phyloP scores from a whole-genome alignment of 2,797 vertebrate species.

The Gymnothorax javanicus region DNA sequence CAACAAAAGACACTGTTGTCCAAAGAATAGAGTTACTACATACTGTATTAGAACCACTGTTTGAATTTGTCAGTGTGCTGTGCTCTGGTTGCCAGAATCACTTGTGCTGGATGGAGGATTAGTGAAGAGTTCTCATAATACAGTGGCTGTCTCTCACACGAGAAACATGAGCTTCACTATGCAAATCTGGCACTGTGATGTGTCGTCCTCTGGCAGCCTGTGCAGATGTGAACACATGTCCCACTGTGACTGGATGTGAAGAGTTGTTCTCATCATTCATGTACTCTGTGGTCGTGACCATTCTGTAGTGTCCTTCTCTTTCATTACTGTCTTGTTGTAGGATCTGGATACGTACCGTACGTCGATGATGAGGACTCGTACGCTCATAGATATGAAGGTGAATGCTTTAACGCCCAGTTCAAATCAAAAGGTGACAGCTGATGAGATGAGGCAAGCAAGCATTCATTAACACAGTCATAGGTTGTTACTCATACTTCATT shows the following conservation, averaged over 20 bases:
- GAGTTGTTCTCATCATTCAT: background rate
- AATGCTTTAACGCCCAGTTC: constrained; percentile 67
- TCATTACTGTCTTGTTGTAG: constrained; percentile 71
- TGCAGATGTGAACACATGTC: background rate
- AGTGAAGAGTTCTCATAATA: background rate
- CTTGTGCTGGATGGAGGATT: background rate
- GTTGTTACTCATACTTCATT: background rate
- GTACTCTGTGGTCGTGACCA: constrained; percentile 66
- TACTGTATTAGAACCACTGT: background rate
- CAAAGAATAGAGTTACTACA: background rate
- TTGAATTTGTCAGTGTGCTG: background rate
- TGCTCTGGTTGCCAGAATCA: background rate
- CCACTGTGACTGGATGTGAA: constrained; percentile 16
- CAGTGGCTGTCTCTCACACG: background rate
- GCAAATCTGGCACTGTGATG: background rate
- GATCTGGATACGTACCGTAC: constrained; percentile 88
- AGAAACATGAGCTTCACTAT: background rate
- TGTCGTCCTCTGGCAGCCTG: background rate
- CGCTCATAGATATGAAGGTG: constrained; percentile 89
- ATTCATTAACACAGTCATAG: background rate
- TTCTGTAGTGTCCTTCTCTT: constrained; percentile 64
- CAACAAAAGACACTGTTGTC: background rate
- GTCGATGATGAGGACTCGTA: constrained; percentile 92
- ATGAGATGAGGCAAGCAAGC: background rate
- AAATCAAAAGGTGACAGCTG: background rate